Percentiles rank a stretch among this genome's conserved stretches.
Evolutionary conservation across 2,797 vertebrate genomes (phyloP).

Genomic region (Chromis chromis): DNA sequence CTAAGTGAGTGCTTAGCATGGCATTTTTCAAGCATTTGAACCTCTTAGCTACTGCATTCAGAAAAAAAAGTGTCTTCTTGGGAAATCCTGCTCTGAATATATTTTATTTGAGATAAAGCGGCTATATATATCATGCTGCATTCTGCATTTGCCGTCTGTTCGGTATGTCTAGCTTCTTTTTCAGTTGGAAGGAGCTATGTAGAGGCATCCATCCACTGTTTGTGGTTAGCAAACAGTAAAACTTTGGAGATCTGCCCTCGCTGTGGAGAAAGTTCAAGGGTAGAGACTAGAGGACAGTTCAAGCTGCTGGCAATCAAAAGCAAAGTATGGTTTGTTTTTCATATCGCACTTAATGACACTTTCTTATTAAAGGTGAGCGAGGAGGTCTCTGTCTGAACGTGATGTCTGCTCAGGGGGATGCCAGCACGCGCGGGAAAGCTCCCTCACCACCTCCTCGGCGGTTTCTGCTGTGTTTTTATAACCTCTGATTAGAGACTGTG

Average conservation of each 20-base stretch:
- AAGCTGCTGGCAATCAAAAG: constrained; percentile 63
- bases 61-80: not conserved
- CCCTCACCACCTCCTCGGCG: constrained; percentile 44
- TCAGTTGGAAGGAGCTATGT: constrained; percentile 19
- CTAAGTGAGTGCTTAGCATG: constrained; percentile 20
- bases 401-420: constrained; percentile 68
- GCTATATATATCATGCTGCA: not conserved
- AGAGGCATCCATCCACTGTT: constrained; percentile 21
- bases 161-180: constrained; percentile 12
- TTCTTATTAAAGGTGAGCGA: constrained; percentile 84
- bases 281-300: constrained; percentile 43
- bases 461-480: constrained; percentile 80
- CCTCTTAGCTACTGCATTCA: not conserved
- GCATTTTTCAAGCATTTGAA: constrained; percentile 10
- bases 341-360: constrained; percentile 71
- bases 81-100: not conserved
- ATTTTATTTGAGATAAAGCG: no score
- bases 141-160: constrained; percentile 23
- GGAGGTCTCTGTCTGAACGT: constrained; percentile 73
- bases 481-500: constrained; percentile 84
- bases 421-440: constrained; percentile 51
- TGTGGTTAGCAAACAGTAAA: constrained; percentile 53
- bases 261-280: constrained; percentile 60
- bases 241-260: constrained; percentile 48
- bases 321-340: constrained; percentile 67